Evolutionary conservation across 2,797 vertebrate genomes (phyloP).

Genomic region (Phoebastria nigripes): DNA sequence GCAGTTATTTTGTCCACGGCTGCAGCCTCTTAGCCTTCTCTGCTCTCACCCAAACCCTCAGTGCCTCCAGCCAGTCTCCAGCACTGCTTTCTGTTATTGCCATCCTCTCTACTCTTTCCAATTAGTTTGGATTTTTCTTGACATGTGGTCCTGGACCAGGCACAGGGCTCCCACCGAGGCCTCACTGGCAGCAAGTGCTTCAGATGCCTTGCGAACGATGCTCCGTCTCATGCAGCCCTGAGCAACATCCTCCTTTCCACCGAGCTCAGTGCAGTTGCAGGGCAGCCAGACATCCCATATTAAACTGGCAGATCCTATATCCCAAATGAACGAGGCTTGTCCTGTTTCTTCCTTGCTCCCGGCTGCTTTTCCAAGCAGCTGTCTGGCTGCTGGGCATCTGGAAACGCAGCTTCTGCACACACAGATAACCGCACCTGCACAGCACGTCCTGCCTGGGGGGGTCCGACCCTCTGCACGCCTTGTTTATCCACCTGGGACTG

Average conservation of each 20-base stretch:
- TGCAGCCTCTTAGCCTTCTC: neutral
- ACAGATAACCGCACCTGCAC: neutral
- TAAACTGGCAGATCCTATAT: neutral
- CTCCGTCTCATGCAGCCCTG: neutral
- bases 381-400: neutral
- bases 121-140: slow-evolving; percentile 21
- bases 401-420: neutral
- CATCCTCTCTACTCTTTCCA: neutral
- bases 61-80: neutral
- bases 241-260: neutral
- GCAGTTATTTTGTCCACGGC: neutral
- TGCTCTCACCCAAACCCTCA: neutral
- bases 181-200: neutral
- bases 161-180: neutral
- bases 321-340: neutral
- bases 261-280: neutral
- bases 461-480: rapidly evolving
- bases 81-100: neutral
- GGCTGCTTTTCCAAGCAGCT: neutral
- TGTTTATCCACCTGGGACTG: neutral
- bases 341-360: neutral
- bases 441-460: neutral
- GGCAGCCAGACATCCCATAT: neutral
- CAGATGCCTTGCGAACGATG: neutral
- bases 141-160: neutral